These are phyloP conservation scores for Tolypeutes matacus DNA, from an alignment of 2,797 vertebrate species.

Conservation along the genomic window DNA sequence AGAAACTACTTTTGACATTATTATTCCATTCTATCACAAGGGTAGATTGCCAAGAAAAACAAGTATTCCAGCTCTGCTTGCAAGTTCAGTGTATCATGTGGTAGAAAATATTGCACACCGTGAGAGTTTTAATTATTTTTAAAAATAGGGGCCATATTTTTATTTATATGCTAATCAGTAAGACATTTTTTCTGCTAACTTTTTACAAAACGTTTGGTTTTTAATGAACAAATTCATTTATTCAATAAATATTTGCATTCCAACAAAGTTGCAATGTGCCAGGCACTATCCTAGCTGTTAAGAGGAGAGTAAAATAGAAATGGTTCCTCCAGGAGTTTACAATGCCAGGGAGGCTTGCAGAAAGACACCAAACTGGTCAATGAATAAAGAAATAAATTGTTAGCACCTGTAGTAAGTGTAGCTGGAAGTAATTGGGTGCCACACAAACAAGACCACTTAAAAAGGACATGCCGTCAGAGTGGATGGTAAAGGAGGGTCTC, in stretches of 20 bases:
- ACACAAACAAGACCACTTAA: not conserved
- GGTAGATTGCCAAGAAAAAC: not conserved
- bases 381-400: not conserved
- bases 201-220: not conserved
- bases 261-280: not conserved
- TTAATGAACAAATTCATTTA: not conserved
- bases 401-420: not conserved
- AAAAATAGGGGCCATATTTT: not conserved
- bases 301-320: slow-evolving; percentile 2
- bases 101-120: not conserved
- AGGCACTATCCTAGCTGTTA: not conserved
- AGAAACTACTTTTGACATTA: not conserved
- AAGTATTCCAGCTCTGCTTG: not conserved
- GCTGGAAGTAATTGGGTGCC: not conserved
- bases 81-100: not conserved
- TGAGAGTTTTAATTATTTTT: not conserved
- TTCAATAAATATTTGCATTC: not conserved
- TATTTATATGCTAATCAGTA: not conserved
- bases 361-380: not conserved
- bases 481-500: not conserved
- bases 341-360: not conserved
- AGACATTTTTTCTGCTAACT: slow-evolving; percentile 13
- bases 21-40: not conserved
- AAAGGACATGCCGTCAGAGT: not conserved
- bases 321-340: not conserved